Evolutionary conservation across 2,113 vertebrate genomes (phyloP), one percentile per base, ranked within the genome.

Genomic region (Coptodon bakossiorum): DNA sequence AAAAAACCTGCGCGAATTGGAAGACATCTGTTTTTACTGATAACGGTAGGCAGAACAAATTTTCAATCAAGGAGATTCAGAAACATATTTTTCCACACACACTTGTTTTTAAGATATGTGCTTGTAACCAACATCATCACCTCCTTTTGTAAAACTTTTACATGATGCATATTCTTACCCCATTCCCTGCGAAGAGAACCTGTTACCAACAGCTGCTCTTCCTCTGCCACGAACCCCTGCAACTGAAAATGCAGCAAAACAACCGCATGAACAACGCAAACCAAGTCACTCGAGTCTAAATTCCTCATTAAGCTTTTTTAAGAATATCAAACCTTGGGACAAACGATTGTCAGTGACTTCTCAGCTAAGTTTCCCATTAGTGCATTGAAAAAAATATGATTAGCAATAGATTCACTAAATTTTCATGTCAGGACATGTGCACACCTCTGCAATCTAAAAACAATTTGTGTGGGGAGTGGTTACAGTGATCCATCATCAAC

Each of bases 101-200:
- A 76, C 48, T 88, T 79, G 40, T 61, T 81, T 82, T 90, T 91
- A 52, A 93, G 90, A 90, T 88, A 92, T 91, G 86, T 92, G 86
- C 90, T 94, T 93, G 90, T 80, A 88, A 84, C 84, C 16, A 92
- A 22, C 85, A 95, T 91, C 92, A 91, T 36, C 6, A 92, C 13
- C 89, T 91, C 86, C 54, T 38, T 40, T 53, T 5, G 61, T 63
- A 87, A 29, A 9, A 82, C 43, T 27, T n/a, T 83, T 9, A 76
- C 12, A 10, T 45, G 9, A n/a, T 17, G 78, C 8, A 76, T 27
- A 29, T 56, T 52, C 97, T 97, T 97, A 99, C 98, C 98, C 98
- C 96, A 99, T 98, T 96, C 97, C 97, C 96, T 98, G 98, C 82
- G 96, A 94, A 94, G 98, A 98, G 96, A 99, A 98, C 94, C 98